Conservation (phyloP, 2,797 vertebrate genomes). For the Serranus cabrilla region DNA sequence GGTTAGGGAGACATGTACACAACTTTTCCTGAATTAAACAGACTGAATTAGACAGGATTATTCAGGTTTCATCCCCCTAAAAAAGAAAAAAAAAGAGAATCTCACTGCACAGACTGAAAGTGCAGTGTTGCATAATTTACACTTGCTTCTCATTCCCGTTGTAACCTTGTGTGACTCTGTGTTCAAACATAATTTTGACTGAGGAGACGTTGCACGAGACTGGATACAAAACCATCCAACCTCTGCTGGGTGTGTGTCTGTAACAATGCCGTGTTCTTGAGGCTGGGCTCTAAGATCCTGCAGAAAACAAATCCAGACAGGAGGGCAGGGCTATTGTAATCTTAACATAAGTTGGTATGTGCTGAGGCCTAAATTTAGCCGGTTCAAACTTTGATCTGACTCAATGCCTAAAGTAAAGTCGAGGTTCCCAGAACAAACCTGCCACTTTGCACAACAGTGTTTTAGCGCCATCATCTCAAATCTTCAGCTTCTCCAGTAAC, state of each 20-base stretch:
- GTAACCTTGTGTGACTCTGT: neutral
- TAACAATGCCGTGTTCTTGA: neutral
- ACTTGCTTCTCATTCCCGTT: neutral
- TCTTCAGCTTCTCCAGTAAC: too few relatives aligned
- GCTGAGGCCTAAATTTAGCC: conserved; percentile 3
- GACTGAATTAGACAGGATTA: neutral
- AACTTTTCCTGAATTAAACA: neutral
- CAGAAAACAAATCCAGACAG: conserved; percentile 28
- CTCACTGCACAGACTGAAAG: conserved; percentile 9
- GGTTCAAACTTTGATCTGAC: neutral
- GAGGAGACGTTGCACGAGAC: neutral
- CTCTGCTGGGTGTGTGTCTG: conserved; percentile 30
- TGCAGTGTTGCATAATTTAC: neutral
- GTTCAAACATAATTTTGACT: conserved; percentile 7
- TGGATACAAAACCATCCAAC: conserved; percentile 34
- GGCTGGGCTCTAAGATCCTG: conserved; percentile 7
- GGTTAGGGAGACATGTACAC: neutral
- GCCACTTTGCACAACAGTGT: neutral
- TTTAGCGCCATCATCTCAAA: too few relatives aligned
- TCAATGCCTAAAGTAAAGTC: conserved; percentile 1
- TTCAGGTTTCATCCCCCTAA: neutral
- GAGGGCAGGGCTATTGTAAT: conserved; percentile 26
- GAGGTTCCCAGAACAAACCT: neutral
- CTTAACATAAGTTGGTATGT: neutral
- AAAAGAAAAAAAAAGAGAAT: neutral